Conservation (phyloP, 2,888 invertebrate genomes). For the Amblyteles armatorius region DNA sequence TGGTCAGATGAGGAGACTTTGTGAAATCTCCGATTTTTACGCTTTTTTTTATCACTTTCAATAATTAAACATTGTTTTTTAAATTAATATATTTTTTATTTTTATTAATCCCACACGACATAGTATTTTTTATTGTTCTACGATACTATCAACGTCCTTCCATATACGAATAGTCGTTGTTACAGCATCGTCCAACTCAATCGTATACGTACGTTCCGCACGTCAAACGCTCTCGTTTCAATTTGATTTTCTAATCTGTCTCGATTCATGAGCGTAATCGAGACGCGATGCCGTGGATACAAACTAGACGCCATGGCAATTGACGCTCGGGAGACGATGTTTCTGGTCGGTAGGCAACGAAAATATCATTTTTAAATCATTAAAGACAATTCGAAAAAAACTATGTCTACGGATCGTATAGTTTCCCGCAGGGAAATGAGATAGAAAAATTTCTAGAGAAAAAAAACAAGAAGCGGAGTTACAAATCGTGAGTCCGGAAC, state of each 20-base stretch:
- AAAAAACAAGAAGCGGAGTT: neutral
- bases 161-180: neutral
- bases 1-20: too few species aligned
- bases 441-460: neutral
- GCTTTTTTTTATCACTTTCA: too few species aligned
- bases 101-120: neutral
- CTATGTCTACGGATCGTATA: neutral
- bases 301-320: constrained; percentile 12
- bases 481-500: neutral
- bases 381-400: neutral
- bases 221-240: neutral
- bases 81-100: neutral
- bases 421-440: neutral
- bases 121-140: neutral
- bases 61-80: too few species aligned
- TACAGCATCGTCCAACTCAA: neutral
- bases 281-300: neutral
- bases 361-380: neutral
- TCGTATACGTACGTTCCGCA: neutral
- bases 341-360: neutral
- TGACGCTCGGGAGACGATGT: neutral
- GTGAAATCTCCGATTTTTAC: too few species aligned
- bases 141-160: neutral
- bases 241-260: constrained; percentile 10
- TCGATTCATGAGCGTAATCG: neutral